Evolutionary conservation across 2,113 vertebrate species (phyloP).

Genomic region (Rattus rattus): DNA sequence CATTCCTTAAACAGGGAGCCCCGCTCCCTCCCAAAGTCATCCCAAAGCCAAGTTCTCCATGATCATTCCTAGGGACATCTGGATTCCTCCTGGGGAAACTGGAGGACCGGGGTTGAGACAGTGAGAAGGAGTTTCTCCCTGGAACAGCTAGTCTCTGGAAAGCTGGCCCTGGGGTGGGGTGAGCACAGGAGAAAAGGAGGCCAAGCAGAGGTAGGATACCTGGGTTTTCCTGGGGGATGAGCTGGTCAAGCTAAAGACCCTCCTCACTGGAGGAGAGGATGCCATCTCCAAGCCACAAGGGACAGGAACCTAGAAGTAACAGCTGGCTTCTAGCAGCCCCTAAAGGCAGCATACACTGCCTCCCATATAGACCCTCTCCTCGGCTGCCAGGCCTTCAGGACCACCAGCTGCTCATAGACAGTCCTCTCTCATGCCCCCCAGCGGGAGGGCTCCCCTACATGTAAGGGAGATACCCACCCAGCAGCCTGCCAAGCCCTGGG

Average conservation of each 20-base stretch:
- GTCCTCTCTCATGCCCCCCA: background rate
- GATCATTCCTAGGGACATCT: background rate
- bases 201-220: background rate
- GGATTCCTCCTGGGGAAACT: background rate
- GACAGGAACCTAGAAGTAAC: background rate
- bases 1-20: background rate
- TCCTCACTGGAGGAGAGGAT: background rate
- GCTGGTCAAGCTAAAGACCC: background rate
- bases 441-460: background rate
- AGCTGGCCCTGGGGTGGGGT: background rate
- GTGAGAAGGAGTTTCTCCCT: background rate
- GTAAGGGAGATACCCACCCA: conserved; percentile 22
- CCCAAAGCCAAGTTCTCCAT: background rate
- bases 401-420: background rate
- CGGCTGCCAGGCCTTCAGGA: background rate
- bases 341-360: background rate
- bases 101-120: background rate
- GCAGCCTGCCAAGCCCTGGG: background rate
- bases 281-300: background rate
- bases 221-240: background rate
- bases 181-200: too few relatives aligned
- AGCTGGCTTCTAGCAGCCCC: background rate
- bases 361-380: background rate
- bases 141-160: background rate
- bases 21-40: background rate